Base-by-base conservation (phyloP, 2,888 invertebrate genomes). In the Limnephilus lunatus region DNA sequence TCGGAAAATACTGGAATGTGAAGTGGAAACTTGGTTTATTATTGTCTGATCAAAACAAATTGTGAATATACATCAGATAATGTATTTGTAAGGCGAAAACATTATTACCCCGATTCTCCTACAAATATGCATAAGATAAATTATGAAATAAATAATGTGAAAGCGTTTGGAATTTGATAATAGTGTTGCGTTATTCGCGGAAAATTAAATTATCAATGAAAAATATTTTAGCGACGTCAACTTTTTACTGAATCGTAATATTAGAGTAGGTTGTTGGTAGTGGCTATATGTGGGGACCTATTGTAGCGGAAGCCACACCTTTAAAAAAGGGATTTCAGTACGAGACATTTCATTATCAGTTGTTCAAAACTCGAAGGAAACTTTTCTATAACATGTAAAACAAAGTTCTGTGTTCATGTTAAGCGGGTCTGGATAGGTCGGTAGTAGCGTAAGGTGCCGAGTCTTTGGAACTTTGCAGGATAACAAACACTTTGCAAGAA, bases 401-500 rank as follows among this genome's bases (percentile, higher is more conserved):
- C 68, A 87, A 87, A 87, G 53, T 87, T 87, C 30, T 48, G 32
- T 31, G 31, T 53, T 87, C 87, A 68, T 68, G 87, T 87, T 32
- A 68, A 68, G 87, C 53, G 68, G 53, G 85, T 39, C 44, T 39
- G 85, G 39, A 35, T 35, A 87, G 87, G 39, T 86, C 15, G 32
- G 87, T 32, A 87, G 87, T 15, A 68, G 30, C 30, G 32, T 68
- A 68, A 87, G 87, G 87, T 31, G 30, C 87, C 25, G 39, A n/a
- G 86, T 86, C 44, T 44, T 30, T 19, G 87, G 32, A 87, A 87
- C 31, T 87, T 87, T 68, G 87, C 15, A 68, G 68, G 48, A 68
- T 53, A 87, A 87, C 87, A 87, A 87, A 87, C 53, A 87, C 87
- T 87, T 53, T 68, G n/a, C 39, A 44, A 86, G 86, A 86, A 86